These are phyloP conservation scores for Pterocles burchelli DNA, from an alignment of 2,113 vertebrate genomes.

Conservation along the genomic window DNA sequence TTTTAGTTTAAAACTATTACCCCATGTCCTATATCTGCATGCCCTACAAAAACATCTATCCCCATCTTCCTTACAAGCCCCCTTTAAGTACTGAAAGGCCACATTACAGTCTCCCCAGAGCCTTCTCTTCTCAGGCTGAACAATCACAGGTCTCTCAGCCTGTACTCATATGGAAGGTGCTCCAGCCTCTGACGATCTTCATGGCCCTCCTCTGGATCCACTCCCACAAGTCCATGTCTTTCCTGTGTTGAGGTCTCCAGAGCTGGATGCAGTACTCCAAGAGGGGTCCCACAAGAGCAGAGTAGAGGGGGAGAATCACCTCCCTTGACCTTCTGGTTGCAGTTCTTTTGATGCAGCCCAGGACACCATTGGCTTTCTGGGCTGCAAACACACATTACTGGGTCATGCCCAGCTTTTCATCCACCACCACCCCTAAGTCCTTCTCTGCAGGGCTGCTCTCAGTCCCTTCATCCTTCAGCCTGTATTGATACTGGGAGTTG, in stretches of 20 bases:
- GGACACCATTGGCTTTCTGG: accelerated
- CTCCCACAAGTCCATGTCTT: not conserved
- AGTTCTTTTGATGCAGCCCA: accelerated
- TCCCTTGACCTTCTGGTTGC: not conserved
- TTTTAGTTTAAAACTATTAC: not conserved
- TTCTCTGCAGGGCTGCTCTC: accelerated
- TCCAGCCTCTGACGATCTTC: not conserved
- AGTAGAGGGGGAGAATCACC: not conserved
- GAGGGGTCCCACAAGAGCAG: not conserved
- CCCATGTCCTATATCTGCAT: no score
- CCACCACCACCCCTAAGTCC: no score
- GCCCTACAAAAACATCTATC: not conserved
- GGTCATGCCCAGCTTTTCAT: not conserved
- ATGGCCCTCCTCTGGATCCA: not conserved
- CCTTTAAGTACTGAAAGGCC: not conserved
- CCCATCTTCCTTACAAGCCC: not conserved
- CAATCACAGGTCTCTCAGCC: accelerated
- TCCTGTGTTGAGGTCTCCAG: not conserved
- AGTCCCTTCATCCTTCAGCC: not conserved
- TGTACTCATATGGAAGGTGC: not conserved
- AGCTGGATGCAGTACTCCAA: accelerated
- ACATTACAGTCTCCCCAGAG: not conserved
- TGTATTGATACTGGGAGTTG: accelerated
- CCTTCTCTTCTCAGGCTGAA: not conserved
- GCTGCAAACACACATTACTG: accelerated